Evolutionary conservation across 1,140 invertebrate species (phyloP), one percentile per base, ranked within the genome.

Genomic region (Tetraneura akinire): DNA sequence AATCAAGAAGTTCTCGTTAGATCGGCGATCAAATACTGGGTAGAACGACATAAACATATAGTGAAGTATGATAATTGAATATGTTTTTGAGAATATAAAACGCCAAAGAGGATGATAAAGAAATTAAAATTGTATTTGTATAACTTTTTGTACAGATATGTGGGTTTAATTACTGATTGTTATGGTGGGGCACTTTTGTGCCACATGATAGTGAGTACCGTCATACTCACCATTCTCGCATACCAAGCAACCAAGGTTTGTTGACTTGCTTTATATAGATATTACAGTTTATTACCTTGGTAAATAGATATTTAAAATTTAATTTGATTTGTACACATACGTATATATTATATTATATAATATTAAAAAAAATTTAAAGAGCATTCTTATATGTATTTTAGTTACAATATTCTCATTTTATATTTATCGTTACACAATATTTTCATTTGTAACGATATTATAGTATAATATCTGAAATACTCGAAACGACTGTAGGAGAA

Each of bases 21-120:
- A 82, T 93, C 92, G 45, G 92, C 92, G 57, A 94, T 94, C 80
- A 94, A 94, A 83, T 94, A 94, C 83, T 94, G 93, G 93, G 93
- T 94, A 3, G 93, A 94, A 84, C 86, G 92, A 60, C 93, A 94
- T 84, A 94, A 94, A 84, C 92, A 94, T 84, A 91, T 94, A 71
- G 93, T 94, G 70, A 83, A 83, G 85, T 85, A 80, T 37, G 62
- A 6, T 4, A 21, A n/a, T 53, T 53, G 3, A 16, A 57, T 1
- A 55, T 32, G 9, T 9, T 4, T 16, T 9, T 78, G 14, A n/a
- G n/a, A 26, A 32, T 29, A 26, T 29, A 37, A 37, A 37, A 4
- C 8, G 32, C 8, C 3, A 37, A 29, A 21, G 13, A 37, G 16
- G 53, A 29, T 14, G 21, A 37, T 76, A 9, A 32, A 78, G 5